phyloP scores from a whole-genome alignment of 2,113 vertebrate species.

The Brevimyrus niger region DNA sequence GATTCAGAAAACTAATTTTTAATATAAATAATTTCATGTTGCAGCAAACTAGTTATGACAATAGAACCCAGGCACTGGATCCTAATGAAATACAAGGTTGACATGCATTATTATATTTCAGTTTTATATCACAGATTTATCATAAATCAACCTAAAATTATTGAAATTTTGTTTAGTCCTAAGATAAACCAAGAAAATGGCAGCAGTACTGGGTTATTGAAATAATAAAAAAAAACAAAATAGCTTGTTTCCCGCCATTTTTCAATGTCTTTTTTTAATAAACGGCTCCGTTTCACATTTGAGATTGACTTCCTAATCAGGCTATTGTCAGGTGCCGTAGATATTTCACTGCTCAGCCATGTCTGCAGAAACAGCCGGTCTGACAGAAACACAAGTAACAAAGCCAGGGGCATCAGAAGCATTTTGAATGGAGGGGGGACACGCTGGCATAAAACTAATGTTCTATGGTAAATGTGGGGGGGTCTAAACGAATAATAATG shows the following conservation, averaged over 20 bases:
- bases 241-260: neutral
- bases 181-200: neutral
- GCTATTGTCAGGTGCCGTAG: neutral
- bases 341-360: neutral
- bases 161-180: neutral
- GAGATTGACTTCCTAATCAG: neutral
- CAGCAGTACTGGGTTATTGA: neutral
- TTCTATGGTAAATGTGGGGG: no score
- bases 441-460: no score
- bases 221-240: neutral
- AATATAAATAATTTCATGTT: neutral
- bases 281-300: neutral
- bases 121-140: neutral
- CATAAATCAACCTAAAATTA: neutral
- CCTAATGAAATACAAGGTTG: neutral
- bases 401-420: neutral
- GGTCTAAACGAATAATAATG: no score
- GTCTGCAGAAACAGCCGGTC: neutral
- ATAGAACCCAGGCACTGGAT: neutral
- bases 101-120: neutral
- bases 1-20: no score
- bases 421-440: no score
- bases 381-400: slow-evolving; percentile 34
- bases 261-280: neutral
- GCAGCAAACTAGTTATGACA: neutral